Evolutionary conservation across 2,888 invertebrate species (phyloP).

Genomic region (Onthophagus sagittarius): DNA sequence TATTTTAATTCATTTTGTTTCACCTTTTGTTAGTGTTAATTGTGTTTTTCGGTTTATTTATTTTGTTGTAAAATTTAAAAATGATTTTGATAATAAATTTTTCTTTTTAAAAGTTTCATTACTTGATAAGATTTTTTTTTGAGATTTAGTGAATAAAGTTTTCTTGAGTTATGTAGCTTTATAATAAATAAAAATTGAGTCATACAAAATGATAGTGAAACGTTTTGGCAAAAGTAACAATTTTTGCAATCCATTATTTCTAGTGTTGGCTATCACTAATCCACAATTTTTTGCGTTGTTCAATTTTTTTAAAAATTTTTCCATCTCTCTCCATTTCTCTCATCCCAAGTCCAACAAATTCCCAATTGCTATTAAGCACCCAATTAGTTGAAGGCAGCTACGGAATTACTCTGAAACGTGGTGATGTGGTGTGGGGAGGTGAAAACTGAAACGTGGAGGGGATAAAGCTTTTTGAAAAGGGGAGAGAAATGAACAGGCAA

Average conservation of each 20-base stretch:
- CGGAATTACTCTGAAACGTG: constrained; percentile 29
- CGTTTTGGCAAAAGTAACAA: too few relatives aligned
- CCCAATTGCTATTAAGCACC: constrained; percentile 21
- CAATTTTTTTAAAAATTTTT: neutral
- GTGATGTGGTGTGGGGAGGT: constrained; percentile 19
- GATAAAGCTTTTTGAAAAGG: neutral
- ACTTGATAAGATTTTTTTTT: too few relatives aligned
- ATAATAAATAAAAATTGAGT: too few relatives aligned
- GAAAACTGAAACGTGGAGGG: constrained; percentile 11
- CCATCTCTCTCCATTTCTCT: neutral
- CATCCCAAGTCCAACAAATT: constrained; percentile 15
- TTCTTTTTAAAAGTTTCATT: too few relatives aligned
- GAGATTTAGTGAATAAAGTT: too few relatives aligned
- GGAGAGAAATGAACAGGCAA: constrained; percentile 23
- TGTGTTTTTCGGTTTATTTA: constrained; percentile 16
- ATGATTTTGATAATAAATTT: too few relatives aligned
- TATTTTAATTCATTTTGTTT: constrained; percentile 40
- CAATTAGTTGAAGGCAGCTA: constrained; percentile 20
- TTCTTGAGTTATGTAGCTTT: too few relatives aligned
- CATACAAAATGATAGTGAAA: too few relatives aligned
- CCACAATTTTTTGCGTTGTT: too few relatives aligned
- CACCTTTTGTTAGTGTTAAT: constrained; percentile 25
- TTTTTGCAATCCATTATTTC: too few relatives aligned
- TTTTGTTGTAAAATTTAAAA: too few relatives aligned
- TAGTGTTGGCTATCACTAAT: too few relatives aligned